Evolutionary conservation across 1,140 invertebrate genomes (phyloP), one percentile per base, ranked within the genome.

Genomic region (Anastrepha ludens): DNA sequence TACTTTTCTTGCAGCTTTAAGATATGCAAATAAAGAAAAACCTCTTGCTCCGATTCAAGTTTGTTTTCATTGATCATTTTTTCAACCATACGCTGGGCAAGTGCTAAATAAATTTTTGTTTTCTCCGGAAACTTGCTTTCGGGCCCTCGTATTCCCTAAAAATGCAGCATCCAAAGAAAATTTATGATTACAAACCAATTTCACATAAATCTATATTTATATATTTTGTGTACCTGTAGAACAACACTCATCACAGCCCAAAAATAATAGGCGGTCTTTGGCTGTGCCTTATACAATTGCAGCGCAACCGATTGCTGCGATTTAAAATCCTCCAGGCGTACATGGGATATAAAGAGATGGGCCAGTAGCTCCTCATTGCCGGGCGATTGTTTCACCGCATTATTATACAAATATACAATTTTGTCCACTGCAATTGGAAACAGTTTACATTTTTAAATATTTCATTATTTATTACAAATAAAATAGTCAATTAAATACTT

Each of bases 231-330:
- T 90, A 97, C 97, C 95, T 99, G 98, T 95, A 99, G 96, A 20
- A 99, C 96, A 91, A 98, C 96, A 93, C 98, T 99, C 97, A 99
- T 99, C 17, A 99, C 96, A 87, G 97, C 97, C 99, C 98, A 99
- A 93, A 99, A 99, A 92, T 98, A 99, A 93, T 99, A 99, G 0
- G 98, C 98, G 93, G 98, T 99, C 93, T 99, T 99, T 47, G 97
- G 96, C 92, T 96, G 96, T 50, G 97, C 94, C 94, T 98, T 99
- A 92, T 98, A 99, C 5, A 99, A 94, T 39, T 95, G 95, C 94
- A 99, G 95, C 1, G 98, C 98, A 9, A 96, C 96, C 88, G 96
- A 95, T 91, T 99, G 97, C 92, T 99, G 98, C 47, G 97, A 96
- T 91, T 98, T 97, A 90, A 97, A 98, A 93, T 99, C 96, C 9